Evolutionary conservation across 1,140 invertebrate genomes (phyloP).

Genomic region (Drosophila watanabei): DNA sequence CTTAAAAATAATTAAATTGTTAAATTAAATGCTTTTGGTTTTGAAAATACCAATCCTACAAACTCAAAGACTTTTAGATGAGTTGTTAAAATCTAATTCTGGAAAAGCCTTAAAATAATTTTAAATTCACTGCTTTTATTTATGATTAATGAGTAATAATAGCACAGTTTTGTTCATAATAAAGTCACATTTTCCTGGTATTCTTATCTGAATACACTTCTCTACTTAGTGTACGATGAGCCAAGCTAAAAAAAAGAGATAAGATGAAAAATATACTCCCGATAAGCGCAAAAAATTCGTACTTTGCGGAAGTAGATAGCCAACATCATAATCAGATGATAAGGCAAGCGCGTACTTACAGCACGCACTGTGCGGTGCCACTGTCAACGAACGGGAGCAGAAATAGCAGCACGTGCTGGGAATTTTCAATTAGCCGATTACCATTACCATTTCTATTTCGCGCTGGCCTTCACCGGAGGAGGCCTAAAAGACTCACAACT

Average conservation of each 20-base stretch:
- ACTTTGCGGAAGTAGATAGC: slow-evolving; percentile 41
- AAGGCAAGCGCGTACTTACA: slow-evolving; percentile 21
- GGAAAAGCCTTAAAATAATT: neutral
- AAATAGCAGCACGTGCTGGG: slow-evolving; percentile 64
- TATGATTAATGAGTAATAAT: neutral
- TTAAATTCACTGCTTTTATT: neutral
- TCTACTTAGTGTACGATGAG: neutral
- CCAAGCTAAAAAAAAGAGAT: slow-evolving; percentile 10
- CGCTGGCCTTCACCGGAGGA: slow-evolving; percentile 49
- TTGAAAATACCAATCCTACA: neutral
- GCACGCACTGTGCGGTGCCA: slow-evolving; percentile 42
- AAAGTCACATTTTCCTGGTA: slow-evolving; percentile 15
- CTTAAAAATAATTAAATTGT: neutral
- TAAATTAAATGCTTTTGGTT: neutral
- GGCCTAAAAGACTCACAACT: slow-evolving; percentile 25
- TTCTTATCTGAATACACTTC: slow-evolving; percentile 23
- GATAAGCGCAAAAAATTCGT: slow-evolving; percentile 33
- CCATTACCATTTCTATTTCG: slow-evolving; percentile 72
- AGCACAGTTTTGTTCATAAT: neutral
- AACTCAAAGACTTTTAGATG: too few species aligned
- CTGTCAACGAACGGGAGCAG: slow-evolving; percentile 53
- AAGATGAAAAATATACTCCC: neutral
- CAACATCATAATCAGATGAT: slow-evolving; percentile 17
- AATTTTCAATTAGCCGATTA: slow-evolving; percentile 74
- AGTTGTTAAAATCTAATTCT: too few species aligned